Conservation (phyloP, 1,140 invertebrate genomes). For the Reticulitermes speratus region DNA sequence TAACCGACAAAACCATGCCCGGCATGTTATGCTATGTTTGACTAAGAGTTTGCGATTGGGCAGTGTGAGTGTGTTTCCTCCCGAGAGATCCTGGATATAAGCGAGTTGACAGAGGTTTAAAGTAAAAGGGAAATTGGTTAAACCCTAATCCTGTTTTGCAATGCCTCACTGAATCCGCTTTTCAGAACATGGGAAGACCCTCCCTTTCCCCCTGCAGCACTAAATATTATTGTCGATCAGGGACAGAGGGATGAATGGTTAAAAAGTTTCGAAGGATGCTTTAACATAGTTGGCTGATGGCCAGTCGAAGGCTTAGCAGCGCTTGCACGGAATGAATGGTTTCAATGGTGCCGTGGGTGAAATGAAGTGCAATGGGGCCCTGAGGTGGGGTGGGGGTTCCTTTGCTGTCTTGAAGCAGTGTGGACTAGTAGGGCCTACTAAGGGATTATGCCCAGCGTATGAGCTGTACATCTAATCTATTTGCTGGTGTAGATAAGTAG, state of each 20-base stretch:
- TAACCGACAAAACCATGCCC: no score
- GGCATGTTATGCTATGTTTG: no score
- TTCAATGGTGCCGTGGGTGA: neutral
- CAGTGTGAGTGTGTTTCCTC: neutral
- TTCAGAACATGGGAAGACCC: neutral
- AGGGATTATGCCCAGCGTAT: no score
- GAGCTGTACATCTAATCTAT: no score
- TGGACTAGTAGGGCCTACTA: no score
- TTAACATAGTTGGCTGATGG: neutral
- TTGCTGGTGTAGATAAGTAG: no score
- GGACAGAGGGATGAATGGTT: neutral
- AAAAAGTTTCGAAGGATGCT: neutral
- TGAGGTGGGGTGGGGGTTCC: neutral
- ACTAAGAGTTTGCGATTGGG: neutral
- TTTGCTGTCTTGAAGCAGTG: no score
- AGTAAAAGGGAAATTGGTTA: slow-evolving; percentile 27
- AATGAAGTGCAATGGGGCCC: neutral
- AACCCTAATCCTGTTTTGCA: slow-evolving; percentile 29
- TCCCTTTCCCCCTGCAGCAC: slow-evolving; percentile 16
- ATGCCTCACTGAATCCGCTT: slow-evolving; percentile 23
- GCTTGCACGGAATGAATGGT: neutral
- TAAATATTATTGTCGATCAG: slow-evolving; percentile 30
- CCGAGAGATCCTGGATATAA: neutral
- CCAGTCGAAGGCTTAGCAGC: neutral
- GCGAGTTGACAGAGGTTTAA: slow-evolving; percentile 25